These are phyloP conservation scores for Drosophila affinis DNA, from an alignment of 2,888 invertebrate genomes.

Conservation along the genomic window DNA sequence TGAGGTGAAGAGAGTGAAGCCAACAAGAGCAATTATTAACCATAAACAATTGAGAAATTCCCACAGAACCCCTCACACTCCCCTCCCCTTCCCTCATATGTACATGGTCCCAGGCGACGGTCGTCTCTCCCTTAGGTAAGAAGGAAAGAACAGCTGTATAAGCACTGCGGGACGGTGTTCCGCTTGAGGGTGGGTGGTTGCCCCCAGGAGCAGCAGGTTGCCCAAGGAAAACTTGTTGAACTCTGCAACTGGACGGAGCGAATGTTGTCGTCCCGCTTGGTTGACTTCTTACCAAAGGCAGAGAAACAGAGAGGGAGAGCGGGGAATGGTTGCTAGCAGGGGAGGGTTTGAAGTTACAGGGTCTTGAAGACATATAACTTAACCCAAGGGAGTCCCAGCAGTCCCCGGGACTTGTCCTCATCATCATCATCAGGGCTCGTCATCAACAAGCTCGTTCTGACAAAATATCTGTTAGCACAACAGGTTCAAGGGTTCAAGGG, in stretches of 20 bases:
- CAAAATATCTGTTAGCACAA: slow-evolving; percentile 61
- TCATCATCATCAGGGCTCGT: slow-evolving; percentile 31
- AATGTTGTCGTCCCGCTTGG: slow-evolving; percentile 62
- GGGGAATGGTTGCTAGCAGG: slow-evolving; percentile 11
- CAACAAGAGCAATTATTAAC: slow-evolving; percentile 78
- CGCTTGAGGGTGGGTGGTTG: slow-evolving; percentile 4
- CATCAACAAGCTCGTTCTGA: slow-evolving; percentile 21
- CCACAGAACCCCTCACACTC: slow-evolving; percentile 57
- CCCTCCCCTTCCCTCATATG: neutral
- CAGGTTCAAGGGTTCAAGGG: slow-evolving; percentile 16
- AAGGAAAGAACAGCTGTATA: slow-evolving; percentile 63
- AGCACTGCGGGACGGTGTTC: slow-evolving; percentile 34
- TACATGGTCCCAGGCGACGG: neutral
- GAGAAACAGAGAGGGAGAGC: neutral
- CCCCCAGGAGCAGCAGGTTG: slow-evolving; percentile 22
- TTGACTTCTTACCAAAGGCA: slow-evolving; percentile 54
- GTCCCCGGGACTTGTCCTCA: slow-evolving; percentile 36
- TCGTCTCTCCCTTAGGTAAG: neutral
- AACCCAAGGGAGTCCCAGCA: slow-evolving; percentile 23
- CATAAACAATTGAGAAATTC: slow-evolving; percentile 81
- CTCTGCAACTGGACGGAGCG: slow-evolving; percentile 48
- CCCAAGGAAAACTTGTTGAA: slow-evolving; percentile 67
- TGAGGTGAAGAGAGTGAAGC: slow-evolving; percentile 70
- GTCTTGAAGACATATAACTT: slow-evolving; percentile 28
- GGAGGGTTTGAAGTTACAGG: slow-evolving; percentile 2